Base-by-base conservation (phyloP, 2,888 invertebrate genomes). In the Metellina segmentata region DNA sequence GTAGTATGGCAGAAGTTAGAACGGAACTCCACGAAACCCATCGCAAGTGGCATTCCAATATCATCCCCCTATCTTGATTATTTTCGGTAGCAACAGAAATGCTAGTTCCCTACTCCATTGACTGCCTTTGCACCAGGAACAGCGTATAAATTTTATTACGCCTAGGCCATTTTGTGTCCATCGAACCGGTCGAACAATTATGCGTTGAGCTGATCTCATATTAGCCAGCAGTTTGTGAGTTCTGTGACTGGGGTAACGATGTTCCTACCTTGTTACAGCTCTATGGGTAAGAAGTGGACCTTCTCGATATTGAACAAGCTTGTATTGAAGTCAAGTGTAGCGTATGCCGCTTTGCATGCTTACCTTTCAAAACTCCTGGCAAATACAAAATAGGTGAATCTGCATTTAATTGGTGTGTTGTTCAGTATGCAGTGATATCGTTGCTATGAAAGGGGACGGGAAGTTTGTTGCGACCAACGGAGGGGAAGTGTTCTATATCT, bases 141-240 rank as follows among this genome's bases (percentile, higher is more conserved):
- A 70, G 52, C 52, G 77, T 78, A 70, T 78, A 83, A 89, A 83
- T 83, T 89, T 72, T 89, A 89, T 83, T 78, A 89, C 78, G 49
- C 34, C 19, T 16, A 5, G 52, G 19, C 71, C 83, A 83, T 83
- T 89, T 85, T 74, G 53, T 52, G 48, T 53, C 89, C 78, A 83
- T 78, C 77, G 71, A n/a, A 52, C 70, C 83, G 77, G 71, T 77
- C 61, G 78, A 89, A 72, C 89, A 89, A 89, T 89, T 83, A 83
- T 89, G 71, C 71, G 77, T n/a, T 34, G 51, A 88, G 19, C 81
- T 20, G 88, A 77, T 81, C 82, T 82, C 77, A n/a, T 77, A 89
- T 89, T 89, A 89, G 89, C n/a, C 16, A 53, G 83, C 78, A 83
- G 83, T 89, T 89, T 83, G 83, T 69, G 53, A 83, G 89, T 19